These are phyloP conservation scores for Acanthornis magna DNA, from an alignment of 2,797 vertebrate genomes.

Conservation along the genomic window DNA sequence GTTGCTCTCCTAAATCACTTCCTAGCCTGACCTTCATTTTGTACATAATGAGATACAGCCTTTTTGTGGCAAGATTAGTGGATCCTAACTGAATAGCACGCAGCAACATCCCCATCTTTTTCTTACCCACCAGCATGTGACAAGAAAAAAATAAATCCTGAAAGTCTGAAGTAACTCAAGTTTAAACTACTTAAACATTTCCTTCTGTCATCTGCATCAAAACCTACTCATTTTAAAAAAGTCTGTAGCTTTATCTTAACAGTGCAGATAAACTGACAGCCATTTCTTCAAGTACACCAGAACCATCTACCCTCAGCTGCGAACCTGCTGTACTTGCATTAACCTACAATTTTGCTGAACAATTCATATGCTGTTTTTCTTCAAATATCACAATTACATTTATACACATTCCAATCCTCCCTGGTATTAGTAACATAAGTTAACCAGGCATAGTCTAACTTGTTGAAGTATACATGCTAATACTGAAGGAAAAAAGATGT, in stretches of 20 bases:
- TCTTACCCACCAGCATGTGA: not conserved
- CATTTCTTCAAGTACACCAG: not conserved
- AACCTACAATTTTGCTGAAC: not conserved
- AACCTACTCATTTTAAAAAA: not conserved
- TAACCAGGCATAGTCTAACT: not conserved
- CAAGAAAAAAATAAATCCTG: not conserved
- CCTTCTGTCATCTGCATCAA: not conserved
- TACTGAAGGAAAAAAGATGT: not conserved
- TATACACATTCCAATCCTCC: not conserved
- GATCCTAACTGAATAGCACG: not conserved
- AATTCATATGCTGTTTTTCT: not conserved
- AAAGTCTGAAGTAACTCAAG: not conserved
- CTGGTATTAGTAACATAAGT: not conserved
- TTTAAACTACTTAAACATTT: not conserved
- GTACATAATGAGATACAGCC: not conserved
- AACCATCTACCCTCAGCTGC: not conserved
- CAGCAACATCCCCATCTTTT: not conserved
- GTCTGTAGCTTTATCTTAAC: not conserved
- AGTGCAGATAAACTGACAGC: not conserved
- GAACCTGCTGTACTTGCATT: not conserved
- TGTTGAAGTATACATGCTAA: not conserved
- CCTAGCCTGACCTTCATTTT: not conserved
- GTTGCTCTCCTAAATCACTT: not conserved
- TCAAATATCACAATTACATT: not conserved
- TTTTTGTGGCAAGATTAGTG: not conserved